Evolutionary conservation across 1,140 invertebrate species (phyloP).

Genomic region (Drosophila oshimai): DNA sequence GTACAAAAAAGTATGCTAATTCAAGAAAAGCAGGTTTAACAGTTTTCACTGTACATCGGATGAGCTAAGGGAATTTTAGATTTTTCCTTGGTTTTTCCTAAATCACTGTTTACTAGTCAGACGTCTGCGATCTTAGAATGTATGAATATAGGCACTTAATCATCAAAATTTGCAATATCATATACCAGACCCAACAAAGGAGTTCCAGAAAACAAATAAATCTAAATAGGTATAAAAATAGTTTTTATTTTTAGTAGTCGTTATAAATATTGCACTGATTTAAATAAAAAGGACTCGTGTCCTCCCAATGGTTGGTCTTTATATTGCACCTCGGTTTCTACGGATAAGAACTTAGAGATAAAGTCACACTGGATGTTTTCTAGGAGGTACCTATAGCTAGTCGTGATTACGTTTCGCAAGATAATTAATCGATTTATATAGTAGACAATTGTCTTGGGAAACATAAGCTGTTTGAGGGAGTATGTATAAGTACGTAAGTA

Average conservation of each 20-base stretch:
- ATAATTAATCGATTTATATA: constrained; percentile 20
- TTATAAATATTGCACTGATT: constrained; percentile 71
- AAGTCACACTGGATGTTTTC: constrained; percentile 40
- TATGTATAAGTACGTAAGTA: constrained; percentile 1
- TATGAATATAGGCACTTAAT: background rate
- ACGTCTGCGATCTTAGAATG: background rate
- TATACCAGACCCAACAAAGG: background rate
- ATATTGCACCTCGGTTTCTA: constrained; percentile 61
- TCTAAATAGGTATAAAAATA: constrained; percentile 7
- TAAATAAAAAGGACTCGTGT: background rate
- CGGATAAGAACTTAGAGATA: constrained; percentile 40
- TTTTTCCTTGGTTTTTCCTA: constrained; percentile 10
- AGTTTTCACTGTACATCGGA: background rate
- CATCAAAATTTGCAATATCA: background rate
- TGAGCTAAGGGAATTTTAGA: background rate
- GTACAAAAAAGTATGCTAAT: too few species aligned
- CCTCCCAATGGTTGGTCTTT: constrained; percentile 35
- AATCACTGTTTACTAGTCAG: background rate
- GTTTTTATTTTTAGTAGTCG: constrained; percentile 35
- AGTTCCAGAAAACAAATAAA: too few species aligned
- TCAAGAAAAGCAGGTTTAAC: fast-evolving
- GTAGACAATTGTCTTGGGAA: constrained; percentile 64
- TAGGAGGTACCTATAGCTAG: constrained; percentile 27
- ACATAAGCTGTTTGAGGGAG: constrained; percentile 61
- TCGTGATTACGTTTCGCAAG: constrained; percentile 77